Evolutionary conservation across 2,888 invertebrate genomes (phyloP).

Genomic region (Phyllotreta cruciferae): DNA sequence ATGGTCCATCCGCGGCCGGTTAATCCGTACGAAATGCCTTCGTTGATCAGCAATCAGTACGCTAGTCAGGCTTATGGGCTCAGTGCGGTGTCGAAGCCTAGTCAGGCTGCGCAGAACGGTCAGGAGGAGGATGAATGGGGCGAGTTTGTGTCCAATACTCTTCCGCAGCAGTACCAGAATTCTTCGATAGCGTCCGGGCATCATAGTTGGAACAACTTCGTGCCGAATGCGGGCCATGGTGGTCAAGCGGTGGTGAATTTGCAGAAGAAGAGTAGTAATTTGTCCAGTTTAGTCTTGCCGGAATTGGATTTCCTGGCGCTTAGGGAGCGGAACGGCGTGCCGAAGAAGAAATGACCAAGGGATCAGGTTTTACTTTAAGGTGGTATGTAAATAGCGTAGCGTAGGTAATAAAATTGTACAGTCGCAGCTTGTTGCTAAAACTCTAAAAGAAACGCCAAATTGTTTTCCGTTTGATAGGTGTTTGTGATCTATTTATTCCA

Average conservation of each 20-base stretch:
- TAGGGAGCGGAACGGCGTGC: conserved; percentile 53
- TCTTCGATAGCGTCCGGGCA: conserved; percentile 14
- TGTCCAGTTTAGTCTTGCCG: conserved; percentile 63
- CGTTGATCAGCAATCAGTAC: conserved; percentile 55
- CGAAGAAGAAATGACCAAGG: conserved; percentile 58
- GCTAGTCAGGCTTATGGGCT: conserved; percentile 42
- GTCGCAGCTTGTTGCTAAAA: too few species aligned
- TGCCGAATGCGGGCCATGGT: conserved; percentile 33
- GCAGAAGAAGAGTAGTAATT: conserved; percentile 41
- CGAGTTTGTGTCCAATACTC: conserved; percentile 64
- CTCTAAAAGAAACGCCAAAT: neutral
- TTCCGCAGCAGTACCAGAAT: conserved; percentile 43
- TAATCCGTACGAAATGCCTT: conserved; percentile 43
- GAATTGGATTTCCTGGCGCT: conserved; percentile 65
- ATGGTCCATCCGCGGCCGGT: conserved; percentile 29
- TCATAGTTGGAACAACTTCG: conserved; percentile 49
- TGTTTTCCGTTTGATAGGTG: too few species aligned
- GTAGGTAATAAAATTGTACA: conserved; percentile 6
- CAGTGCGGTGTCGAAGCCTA: conserved; percentile 8
- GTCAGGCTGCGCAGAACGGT: conserved; percentile 9
- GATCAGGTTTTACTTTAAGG: conserved; percentile 58
- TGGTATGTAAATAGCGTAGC: conserved; percentile 33
- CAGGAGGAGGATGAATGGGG: conserved; percentile 65
- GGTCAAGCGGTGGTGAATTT: conserved; percentile 11
- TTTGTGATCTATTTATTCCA: too few species aligned